Percentiles rank a stretch among this genome's conserved stretches.
Conservation (phyloP, 1,140 invertebrate genomes). For the Andricus grossulariae region DNA sequence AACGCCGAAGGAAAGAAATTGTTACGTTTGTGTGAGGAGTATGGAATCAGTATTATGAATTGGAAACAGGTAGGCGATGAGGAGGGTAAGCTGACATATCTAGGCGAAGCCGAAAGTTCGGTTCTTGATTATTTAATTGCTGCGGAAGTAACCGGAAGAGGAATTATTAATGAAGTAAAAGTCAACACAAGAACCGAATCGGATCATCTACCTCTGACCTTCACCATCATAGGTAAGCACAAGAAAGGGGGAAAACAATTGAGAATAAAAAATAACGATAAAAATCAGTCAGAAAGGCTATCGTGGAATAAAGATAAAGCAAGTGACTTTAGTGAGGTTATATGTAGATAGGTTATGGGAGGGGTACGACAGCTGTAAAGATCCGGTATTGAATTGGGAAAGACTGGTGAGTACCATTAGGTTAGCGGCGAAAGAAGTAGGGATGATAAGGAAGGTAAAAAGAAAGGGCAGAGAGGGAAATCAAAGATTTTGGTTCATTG, state of each 20-base stretch:
- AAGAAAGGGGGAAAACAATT: not conserved
- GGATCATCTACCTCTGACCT: constrained; percentile 32
- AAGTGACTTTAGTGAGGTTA: too few species aligned
- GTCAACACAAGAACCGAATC: constrained; percentile 4
- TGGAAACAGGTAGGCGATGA: constrained; percentile 40
- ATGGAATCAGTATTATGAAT: constrained; percentile 30
- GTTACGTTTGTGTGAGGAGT: constrained; percentile 36
- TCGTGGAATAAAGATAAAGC: too few species aligned
- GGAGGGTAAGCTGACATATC: constrained; percentile 37
- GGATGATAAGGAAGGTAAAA: too few species aligned
- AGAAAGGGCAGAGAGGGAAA: too few species aligned
- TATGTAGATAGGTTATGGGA: too few species aligned
- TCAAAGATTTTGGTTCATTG: too few species aligned
- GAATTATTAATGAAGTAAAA: not conserved
- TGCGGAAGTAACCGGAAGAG: not conserved
- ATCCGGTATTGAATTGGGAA: too few species aligned
- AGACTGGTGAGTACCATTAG: too few species aligned
- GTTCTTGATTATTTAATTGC: constrained; percentile 36
- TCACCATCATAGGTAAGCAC: not conserved
- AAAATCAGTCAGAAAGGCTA: not conserved
- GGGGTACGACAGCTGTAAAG: too few species aligned
- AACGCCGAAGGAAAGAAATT: constrained; percentile 42
- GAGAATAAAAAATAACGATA: not conserved
- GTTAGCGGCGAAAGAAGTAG: too few species aligned
- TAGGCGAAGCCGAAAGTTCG: constrained; percentile 28